These are phyloP conservation scores for Chiropotes sagulatus DNA, from an alignment of 2,797 vertebrate species.

Conservation along the genomic window DNA sequence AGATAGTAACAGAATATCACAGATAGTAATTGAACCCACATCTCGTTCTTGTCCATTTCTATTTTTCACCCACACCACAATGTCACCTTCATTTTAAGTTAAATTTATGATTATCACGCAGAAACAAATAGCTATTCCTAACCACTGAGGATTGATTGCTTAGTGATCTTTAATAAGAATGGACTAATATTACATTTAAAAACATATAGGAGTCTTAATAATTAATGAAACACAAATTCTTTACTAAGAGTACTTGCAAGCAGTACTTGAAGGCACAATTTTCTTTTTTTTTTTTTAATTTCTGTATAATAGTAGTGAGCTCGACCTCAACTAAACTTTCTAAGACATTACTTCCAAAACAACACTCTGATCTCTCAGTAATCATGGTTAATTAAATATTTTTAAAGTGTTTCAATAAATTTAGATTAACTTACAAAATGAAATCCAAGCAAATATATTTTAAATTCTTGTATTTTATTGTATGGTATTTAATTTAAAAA, in stretches of 20 bases:
- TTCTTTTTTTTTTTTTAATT: neutral
- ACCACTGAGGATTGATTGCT: neutral
- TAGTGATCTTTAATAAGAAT: neutral
- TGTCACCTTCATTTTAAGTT: neutral
- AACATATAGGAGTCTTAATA: neutral
- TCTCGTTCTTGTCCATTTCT: neutral
- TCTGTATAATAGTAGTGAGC: neutral
- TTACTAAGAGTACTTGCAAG: neutral
- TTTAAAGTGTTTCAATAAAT: slow-evolving; percentile 49
- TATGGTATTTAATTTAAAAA: neutral
- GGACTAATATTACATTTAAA: neutral
- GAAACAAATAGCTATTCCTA: neutral
- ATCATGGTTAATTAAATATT: neutral
- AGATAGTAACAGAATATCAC: neutral
- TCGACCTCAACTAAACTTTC: neutral
- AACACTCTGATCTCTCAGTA: slow-evolving; percentile 29
- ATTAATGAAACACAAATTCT: neutral
- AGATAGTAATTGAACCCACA: neutral
- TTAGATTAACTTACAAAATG: slow-evolving; percentile 29
- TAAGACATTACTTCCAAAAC: slow-evolving; percentile 31
- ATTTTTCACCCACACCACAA: slow-evolving; percentile 26
- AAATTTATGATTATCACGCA: neutral
- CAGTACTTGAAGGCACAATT: neutral
- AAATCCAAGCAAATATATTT: slow-evolving; percentile 53
- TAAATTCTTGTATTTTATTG: neutral